Evolutionary conservation across 2,888 invertebrate species (phyloP).

Genomic region (Abrostola triplasia): DNA sequence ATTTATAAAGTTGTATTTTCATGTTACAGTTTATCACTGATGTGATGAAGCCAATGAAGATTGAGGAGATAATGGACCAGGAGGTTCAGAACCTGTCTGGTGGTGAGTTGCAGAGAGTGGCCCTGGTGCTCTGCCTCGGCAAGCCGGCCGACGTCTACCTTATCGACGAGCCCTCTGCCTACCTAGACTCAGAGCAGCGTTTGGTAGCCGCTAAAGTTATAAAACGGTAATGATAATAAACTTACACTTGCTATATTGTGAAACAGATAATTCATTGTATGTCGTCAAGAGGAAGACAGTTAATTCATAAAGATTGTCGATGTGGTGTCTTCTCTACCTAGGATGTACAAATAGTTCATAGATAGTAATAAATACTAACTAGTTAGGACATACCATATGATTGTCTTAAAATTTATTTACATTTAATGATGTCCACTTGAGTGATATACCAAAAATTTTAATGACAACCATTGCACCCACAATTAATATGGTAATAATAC

Average conservation of each 20-base stretch:
- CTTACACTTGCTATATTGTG: neutral
- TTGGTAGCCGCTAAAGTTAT: constrained; percentile 99
- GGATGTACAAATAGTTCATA: no score
- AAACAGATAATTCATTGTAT: no score
- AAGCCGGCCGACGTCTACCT: constrained; percentile 99
- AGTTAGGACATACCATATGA: no score
- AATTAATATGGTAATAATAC: neutral
- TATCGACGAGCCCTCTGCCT: constrained; percentile 99
- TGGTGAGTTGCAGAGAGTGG: constrained; percentile 99
- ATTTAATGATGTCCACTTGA: no score
- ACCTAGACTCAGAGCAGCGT: constrained; percentile 99
- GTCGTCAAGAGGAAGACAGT: no score
- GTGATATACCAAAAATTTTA: no score
- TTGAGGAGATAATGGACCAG: constrained; percentile 99
- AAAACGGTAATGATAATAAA: constrained; percentile 91
- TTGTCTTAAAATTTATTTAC: no score
- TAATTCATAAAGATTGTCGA: no score
- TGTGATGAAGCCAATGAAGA: constrained; percentile 99
- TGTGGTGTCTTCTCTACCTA: no score
- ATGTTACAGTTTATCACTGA: constrained; percentile 96
- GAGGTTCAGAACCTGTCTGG: constrained; percentile 99
- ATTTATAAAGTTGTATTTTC: neutral
- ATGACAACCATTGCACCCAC: no score
- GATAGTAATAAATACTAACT: no score
- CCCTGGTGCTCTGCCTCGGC: constrained; percentile 97